Percentiles rank a stretch among this genome's conserved stretches.
These are phyloP conservation scores for Dynastes tityus DNA, from an alignment of 2,888 invertebrate species.

Conservation along the genomic window DNA sequence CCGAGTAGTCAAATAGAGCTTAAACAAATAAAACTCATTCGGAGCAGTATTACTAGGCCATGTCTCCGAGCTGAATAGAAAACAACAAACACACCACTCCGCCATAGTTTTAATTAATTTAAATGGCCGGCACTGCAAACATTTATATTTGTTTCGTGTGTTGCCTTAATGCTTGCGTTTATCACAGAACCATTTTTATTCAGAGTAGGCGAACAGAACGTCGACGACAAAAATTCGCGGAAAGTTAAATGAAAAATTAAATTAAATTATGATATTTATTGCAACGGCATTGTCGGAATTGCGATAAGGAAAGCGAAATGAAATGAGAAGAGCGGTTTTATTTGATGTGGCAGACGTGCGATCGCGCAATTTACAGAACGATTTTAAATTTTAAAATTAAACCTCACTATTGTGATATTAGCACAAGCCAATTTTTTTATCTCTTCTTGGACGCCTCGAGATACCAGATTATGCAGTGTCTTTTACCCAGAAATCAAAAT, in stretches of 20 bases:
- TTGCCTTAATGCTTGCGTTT: background rate
- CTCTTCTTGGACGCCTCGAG: too few species aligned
- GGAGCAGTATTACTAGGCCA: slow-evolving; percentile 8
- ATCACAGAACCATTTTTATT: slow-evolving; percentile 32
- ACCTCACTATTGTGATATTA: too few species aligned
- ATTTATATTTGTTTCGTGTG: slow-evolving; percentile 24
- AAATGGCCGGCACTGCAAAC: slow-evolving; percentile 27
- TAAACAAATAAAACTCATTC: slow-evolving; percentile 20
- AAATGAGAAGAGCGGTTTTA: background rate
- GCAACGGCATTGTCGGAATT: slow-evolving; percentile 17
- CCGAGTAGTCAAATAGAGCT: slow-evolving; percentile 14
- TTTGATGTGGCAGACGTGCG: background rate
- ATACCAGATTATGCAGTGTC: too few species aligned
- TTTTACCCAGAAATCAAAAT: too few species aligned
- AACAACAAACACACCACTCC: slow-evolving; percentile 24
- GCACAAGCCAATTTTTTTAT: too few species aligned
- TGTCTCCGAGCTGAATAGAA: slow-evolving; percentile 18
- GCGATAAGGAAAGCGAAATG: background rate
- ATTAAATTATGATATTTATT: slow-evolving; percentile 43
- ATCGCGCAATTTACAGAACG: background rate
- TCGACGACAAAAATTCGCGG: slow-evolving; percentile 7
- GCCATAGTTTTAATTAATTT: slow-evolving; percentile 29
- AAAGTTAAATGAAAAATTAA: slow-evolving; percentile 35
- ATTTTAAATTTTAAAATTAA: too few species aligned
- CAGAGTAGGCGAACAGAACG: slow-evolving; percentile 29